Evolutionary conservation across 2,113 vertebrate species (phyloP).

Genomic region (Salminus brasiliensis): DNA sequence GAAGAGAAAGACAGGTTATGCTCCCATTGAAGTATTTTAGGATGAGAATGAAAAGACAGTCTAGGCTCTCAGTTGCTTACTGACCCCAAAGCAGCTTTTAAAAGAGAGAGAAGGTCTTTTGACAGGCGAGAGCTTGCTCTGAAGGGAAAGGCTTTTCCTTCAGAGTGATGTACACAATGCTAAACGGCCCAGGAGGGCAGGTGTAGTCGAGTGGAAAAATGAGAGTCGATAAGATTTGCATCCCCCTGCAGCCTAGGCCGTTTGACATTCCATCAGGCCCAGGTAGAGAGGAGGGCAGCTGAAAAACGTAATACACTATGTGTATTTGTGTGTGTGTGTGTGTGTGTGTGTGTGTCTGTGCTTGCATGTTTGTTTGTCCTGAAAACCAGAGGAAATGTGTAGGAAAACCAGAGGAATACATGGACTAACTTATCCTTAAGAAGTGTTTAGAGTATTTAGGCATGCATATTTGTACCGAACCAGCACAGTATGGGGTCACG

Average conservation of each 20-base stretch:
- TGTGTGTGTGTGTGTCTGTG: slow-evolving; percentile 13
- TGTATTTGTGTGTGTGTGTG: slow-evolving; percentile 18
- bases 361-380: slow-evolving; percentile 4
- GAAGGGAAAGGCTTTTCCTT: background rate
- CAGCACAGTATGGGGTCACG: no score
- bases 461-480: no score
- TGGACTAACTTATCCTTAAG: no score
- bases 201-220: slow-evolving; percentile 47
- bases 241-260: slow-evolving; percentile 22
- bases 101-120: background rate
- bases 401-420: no score
- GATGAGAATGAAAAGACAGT: background rate
- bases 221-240: slow-evolving; percentile 38
- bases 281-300: slow-evolving; percentile 9
- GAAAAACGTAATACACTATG: background rate
- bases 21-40: background rate
- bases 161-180: slow-evolving; percentile 22
- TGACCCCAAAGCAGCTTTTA: background rate
- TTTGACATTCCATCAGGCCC: slow-evolving; percentile 38
- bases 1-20: background rate
- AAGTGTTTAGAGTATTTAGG: no score
- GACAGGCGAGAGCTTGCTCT: slow-evolving; percentile 13
- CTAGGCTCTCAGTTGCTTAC: slow-evolving; percentile 9
- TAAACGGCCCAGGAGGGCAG: slow-evolving; percentile 30
- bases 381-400: background rate